phyloP scores from a whole-genome alignment of 2,888 invertebrate genomes.

The Pollenia griseotomentosa region DNA sequence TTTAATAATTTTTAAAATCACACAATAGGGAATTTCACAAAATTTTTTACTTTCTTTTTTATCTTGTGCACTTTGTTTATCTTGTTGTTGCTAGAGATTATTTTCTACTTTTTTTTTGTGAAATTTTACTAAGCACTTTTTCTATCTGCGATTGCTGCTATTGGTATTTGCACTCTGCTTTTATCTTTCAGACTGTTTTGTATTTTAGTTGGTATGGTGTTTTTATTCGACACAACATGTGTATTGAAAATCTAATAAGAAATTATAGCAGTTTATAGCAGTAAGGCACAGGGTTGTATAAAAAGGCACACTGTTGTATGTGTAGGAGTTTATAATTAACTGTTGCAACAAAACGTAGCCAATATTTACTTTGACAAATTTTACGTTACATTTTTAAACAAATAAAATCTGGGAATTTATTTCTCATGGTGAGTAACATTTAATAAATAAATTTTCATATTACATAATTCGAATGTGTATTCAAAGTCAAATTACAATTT shows the following conservation, averaged over 20 bases:
- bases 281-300: slow-evolving; percentile 38
- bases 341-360: background rate
- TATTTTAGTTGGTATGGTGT: slow-evolving; percentile 59
- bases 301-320: slow-evolving; percentile 17
- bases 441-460: too few relatives aligned
- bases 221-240: slow-evolving; percentile 71
- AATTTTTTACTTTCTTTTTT: slow-evolving; percentile 41
- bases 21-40: slow-evolving; percentile 60
- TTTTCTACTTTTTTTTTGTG: slow-evolving; percentile 47
- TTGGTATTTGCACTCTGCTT: slow-evolving; percentile 49
- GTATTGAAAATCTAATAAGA: slow-evolving; percentile 57
- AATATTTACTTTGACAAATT: background rate
- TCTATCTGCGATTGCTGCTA: slow-evolving; percentile 22
- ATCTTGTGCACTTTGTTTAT: slow-evolving; percentile 48
- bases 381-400: background rate
- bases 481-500: too few relatives aligned
- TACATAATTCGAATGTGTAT: too few relatives aligned
- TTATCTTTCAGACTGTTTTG: slow-evolving; percentile 74
- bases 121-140: slow-evolving; percentile 63
- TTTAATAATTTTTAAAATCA: slow-evolving; percentile 56
- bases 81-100: slow-evolving; percentile 52
- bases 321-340: background rate
- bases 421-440: too few relatives aligned
- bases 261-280: slow-evolving; percentile 57
- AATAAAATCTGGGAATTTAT: too few relatives aligned